Conservation (phyloP, 1,140 invertebrate species). For the Hyphantria cunea region DNA sequence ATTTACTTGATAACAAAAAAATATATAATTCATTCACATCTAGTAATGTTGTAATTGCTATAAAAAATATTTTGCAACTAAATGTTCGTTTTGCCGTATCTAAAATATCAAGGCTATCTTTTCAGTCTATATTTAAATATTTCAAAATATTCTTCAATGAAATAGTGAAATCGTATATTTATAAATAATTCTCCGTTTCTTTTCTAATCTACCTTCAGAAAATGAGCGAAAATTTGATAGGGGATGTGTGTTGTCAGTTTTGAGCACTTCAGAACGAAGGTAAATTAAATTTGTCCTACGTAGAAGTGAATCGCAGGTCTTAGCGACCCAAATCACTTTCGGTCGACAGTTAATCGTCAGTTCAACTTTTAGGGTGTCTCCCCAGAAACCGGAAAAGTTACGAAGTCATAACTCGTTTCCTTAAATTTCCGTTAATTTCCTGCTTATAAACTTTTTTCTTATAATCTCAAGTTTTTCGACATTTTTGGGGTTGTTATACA, state of each 20-base stretch:
- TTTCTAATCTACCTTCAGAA: too few species aligned
- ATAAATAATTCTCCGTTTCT: too few species aligned
- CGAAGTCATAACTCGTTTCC: background rate
- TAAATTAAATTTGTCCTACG: slow-evolving; percentile 13
- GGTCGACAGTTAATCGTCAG: slow-evolving; percentile 1
- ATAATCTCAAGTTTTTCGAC: slow-evolving; percentile 2
- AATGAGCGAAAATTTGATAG: too few species aligned
- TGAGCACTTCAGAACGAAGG: slow-evolving; percentile 5
- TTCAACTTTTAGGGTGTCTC: background rate
- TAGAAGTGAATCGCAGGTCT: background rate
- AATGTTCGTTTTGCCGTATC: too few species aligned
- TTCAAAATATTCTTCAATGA: too few species aligned
- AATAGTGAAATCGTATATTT: too few species aligned
- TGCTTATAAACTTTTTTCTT: slow-evolving; percentile 1
- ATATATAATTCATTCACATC: too few species aligned
- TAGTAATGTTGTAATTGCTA: too few species aligned
- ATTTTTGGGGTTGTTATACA: background rate
- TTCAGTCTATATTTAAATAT: too few species aligned
- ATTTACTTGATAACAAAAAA: too few species aligned
- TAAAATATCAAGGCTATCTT: too few species aligned
- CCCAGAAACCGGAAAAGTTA: slow-evolving; percentile 4
- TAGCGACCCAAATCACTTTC: slow-evolving; percentile 14
- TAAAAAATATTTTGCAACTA: too few species aligned
- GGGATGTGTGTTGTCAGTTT: background rate
- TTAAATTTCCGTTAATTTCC: slow-evolving; percentile 6